Evolutionary conservation across 1,140 invertebrate genomes (phyloP).

Genomic region (Drosophila mojavensis): DNA sequence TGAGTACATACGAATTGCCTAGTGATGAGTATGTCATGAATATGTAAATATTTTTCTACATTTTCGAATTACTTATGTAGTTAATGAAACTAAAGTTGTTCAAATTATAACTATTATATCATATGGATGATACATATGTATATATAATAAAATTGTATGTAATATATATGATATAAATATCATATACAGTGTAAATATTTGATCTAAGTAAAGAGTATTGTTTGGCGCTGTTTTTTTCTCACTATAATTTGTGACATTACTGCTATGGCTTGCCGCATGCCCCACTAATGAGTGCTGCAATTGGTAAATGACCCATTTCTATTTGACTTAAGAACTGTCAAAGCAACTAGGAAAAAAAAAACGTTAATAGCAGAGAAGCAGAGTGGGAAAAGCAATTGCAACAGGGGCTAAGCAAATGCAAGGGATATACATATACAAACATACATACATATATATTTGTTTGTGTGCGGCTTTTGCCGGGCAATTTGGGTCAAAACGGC

Average conservation of each 20-base stretch:
- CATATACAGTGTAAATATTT: too few relatives aligned
- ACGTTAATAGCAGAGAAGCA: background rate
- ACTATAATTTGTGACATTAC: background rate
- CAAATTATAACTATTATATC: too few relatives aligned
- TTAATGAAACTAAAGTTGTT: too few relatives aligned
- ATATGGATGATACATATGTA: too few relatives aligned
- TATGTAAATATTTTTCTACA: too few relatives aligned
- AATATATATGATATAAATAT: too few relatives aligned
- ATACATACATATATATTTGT: background rate
- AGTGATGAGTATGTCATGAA: too few relatives aligned
- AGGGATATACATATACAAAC: background rate
- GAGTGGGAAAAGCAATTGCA: background rate
- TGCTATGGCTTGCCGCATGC: conserved; percentile 16
- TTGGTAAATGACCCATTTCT: conserved; percentile 25
- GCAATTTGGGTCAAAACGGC: conserved; percentile 43
- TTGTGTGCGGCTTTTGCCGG: conserved; percentile 14
- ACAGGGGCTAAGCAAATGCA: conserved; percentile 19
- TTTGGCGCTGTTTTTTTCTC: background rate
- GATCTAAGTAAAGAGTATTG: too few relatives aligned
- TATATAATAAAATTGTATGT: too few relatives aligned
- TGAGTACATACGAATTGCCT: too few relatives aligned
- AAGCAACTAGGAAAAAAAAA: background rate
- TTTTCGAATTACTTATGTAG: too few relatives aligned
- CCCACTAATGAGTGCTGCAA: conserved; percentile 13
- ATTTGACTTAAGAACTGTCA: background rate